Conservation (phyloP, 2,797 vertebrate species). For the Oophaga sylvatica region DNA sequence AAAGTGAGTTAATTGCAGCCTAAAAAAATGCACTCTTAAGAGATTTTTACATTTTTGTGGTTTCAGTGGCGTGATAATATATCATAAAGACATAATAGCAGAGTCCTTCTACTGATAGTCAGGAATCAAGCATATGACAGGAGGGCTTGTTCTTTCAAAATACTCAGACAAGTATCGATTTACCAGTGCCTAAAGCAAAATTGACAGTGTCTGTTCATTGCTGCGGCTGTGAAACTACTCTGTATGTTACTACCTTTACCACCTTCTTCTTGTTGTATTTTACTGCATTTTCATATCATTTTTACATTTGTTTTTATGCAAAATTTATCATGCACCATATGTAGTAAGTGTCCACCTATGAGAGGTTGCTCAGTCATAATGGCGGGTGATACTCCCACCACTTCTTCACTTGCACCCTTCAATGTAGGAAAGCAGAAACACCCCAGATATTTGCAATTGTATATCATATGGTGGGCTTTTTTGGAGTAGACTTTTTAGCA, state of each 20-base stretch:
- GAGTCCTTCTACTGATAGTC: background rate
- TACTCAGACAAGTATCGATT: constrained; percentile 3
- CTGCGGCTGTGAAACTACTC: background rate
- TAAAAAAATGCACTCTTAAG: background rate
- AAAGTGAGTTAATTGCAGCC: background rate
- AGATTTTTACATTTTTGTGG: constrained; percentile 17
- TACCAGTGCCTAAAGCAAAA: constrained; percentile 12
- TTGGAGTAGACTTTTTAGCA: too few species aligned
- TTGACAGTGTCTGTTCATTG: background rate
- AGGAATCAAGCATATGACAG: constrained; percentile 6
- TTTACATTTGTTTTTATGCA: background rate
- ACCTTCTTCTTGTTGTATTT: background rate
- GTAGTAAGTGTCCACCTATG: too few species aligned
- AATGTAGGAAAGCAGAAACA: too few species aligned
- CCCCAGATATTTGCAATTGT: too few species aligned
- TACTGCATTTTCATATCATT: background rate
- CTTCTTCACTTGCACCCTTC: too few species aligned
- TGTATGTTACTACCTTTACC: background rate
- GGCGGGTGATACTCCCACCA: too few species aligned
- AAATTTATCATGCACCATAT: background rate
- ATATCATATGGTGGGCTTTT: too few species aligned
- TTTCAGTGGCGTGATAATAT: background rate
- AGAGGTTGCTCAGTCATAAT: too few species aligned
- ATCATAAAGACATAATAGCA: constrained; percentile 3
- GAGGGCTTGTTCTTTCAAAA: constrained; percentile 4